Percentiles rank a stretch among this genome's conserved stretches.
Conservation (phyloP, 2,888 invertebrate species). For the Aplocera efformata region DNA sequence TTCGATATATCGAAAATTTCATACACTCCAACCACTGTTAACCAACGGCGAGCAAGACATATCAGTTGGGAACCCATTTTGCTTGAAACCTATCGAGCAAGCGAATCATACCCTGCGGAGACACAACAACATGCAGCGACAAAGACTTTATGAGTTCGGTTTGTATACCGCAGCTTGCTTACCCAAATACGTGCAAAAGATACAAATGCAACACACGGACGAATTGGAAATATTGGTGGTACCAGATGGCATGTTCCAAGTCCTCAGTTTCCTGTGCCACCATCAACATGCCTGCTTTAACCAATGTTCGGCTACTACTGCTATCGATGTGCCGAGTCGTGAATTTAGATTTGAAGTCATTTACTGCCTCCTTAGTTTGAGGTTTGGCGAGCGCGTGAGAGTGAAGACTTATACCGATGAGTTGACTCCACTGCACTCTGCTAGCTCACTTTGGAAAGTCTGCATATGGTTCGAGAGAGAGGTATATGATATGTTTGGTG, state of each 20-base stretch:
- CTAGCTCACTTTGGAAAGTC: conserved; percentile 46
- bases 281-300: conserved; percentile 67
- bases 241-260: conserved; percentile 59
- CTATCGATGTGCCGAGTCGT: conserved; percentile 64
- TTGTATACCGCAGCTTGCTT: conserved; percentile 65
- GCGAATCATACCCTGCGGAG: conserved; percentile 47
- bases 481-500: conserved; percentile 67
- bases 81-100: conserved; percentile 47
- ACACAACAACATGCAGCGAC: conserved; percentile 56
- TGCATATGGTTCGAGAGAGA: conserved; percentile 60
- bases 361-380: conserved; percentile 54
- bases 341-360: conserved; percentile 60
- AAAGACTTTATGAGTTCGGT: conserved; percentile 64
- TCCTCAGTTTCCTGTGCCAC: conserved; percentile 53
- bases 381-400: conserved; percentile 47
- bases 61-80: conserved; percentile 36
- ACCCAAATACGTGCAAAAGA: conserved; percentile 66
- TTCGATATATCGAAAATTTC: conserved; percentile 23
- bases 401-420: conserved; percentile 71
- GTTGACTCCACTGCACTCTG: conserved; percentile 61
- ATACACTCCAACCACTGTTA: conserved; percentile 11
- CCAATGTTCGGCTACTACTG: conserved; percentile 52
- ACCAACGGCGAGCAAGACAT: conserved; percentile 12
- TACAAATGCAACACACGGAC: conserved; percentile 64
- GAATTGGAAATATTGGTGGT: conserved; percentile 61